Evolutionary conservation across 2,113 vertebrate genomes (phyloP), one percentile per base, ranked within the genome.

Genomic region (Sinosuthora webbiana): DNA sequence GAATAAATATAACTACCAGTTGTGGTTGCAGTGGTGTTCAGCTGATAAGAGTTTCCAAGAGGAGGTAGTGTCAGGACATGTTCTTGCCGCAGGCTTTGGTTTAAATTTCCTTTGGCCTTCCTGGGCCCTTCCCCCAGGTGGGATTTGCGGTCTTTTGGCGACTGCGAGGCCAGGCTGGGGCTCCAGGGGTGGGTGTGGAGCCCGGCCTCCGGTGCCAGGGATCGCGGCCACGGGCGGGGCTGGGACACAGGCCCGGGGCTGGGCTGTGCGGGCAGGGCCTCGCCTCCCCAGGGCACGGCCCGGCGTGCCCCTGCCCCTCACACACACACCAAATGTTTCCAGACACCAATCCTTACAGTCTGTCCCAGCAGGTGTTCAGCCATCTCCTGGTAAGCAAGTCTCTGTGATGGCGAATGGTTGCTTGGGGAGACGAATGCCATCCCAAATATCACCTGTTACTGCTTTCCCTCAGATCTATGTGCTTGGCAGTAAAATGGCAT

Each of bases 331-430:
- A 1, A 10, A 1, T 6, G 45, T 3, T 47, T 35, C 35, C 49
- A 10, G 10, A 2, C 68, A 21, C 7, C 33, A 13, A 2, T 6
- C 12, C 15, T 6, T 6, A 3, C 37, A 5, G 3, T 4, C 13
- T 37, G 22, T 22, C 28, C 3, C n/a, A 28, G 28, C 15, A 24
- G 30, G 31, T 17, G 7, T 35, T 55, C 4, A 50, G 5, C 16
- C 9, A 15, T 18, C 10, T 44, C 24, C 9, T 27, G 6, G 19
- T 44, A 50, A 60, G 3, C 13, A 11, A 10, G 16, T 11, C 2
- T 59, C 15, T 21, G 6, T 41, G 9, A 21, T 0, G 0, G 1
- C 1, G 28, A 31, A 14, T 0, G 0, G 4, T 62, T 39, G 31
- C 7, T 5, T 62, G 11, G 8, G 21, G 28, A 76, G 42, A 41